Conservation (phyloP, 2,113 vertebrate species). For the Paratilapia polleni region DNA sequence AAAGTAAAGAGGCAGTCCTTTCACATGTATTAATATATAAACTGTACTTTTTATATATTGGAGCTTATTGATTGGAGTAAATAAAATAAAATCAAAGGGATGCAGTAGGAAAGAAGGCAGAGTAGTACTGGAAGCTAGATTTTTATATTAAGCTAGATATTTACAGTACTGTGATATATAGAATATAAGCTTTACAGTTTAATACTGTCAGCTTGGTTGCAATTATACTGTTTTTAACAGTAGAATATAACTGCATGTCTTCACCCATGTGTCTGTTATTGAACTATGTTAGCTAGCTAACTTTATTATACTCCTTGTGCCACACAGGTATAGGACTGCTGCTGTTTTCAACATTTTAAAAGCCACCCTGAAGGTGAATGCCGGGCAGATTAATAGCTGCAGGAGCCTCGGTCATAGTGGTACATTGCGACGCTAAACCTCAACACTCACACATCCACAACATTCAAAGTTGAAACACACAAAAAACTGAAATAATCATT, state of each 20-base stretch:
- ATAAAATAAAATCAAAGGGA: too few relatives aligned
- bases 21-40: too few relatives aligned
- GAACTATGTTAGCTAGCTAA: too few relatives aligned
- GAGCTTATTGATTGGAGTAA: too few relatives aligned
- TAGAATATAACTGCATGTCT: not conserved
- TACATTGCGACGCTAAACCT: not conserved
- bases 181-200: not conserved
- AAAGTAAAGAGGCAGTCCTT: not conserved
- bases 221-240: not conserved
- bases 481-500: not conserved
- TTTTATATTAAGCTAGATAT: too few relatives aligned
- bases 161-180: not conserved
- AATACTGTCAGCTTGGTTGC: not conserved
- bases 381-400: not conserved
- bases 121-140: not conserved
- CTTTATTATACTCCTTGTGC: too few relatives aligned
- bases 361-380: not conserved
- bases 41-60: too few relatives aligned
- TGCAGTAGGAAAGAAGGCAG: not conserved
- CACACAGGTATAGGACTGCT: not conserved
- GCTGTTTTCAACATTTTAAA: not conserved
- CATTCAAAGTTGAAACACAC: not conserved
- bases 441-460: not conserved
- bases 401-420: not conserved
- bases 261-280: not conserved